Percentiles rank a stretch among this genome's conserved stretches.
phyloP scores from a whole-genome alignment of 2,113 vertebrate species.

The Myrmophylax atrothorax region DNA sequence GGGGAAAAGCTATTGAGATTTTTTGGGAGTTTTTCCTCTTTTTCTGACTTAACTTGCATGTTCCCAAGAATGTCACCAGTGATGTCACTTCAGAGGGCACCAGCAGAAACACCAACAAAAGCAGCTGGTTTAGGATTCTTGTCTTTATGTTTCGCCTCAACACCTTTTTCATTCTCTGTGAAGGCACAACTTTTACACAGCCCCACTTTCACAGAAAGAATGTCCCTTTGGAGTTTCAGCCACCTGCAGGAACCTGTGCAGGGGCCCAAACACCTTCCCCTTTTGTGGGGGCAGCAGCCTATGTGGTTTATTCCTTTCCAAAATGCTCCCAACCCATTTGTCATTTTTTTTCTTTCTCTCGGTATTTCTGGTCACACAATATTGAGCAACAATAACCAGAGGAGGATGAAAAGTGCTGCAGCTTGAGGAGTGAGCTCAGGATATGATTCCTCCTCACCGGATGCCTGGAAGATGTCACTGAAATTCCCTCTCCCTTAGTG shows the following conservation, averaged over 20 bases:
- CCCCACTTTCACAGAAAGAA: neutral
- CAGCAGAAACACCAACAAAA: neutral
- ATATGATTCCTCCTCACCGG: constrained; percentile 59
- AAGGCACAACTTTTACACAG: neutral
- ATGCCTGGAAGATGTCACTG: constrained; percentile 73
- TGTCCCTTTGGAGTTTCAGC: neutral
- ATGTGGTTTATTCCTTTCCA: neutral
- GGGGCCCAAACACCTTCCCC: neutral
- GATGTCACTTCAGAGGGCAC: neutral
- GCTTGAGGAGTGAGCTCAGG: constrained; percentile 36
- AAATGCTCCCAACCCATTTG: neutral
- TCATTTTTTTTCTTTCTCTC: neutral
- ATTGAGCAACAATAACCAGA: constrained; percentile 44
- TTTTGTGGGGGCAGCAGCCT: neutral
- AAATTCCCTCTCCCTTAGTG: constrained; percentile 64
- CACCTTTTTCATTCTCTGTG: neutral
- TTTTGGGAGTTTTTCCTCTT: neutral
- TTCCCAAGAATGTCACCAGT: neutral
- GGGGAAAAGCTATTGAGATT: neutral
- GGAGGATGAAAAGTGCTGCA: constrained; percentile 31
- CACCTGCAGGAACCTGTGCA: neutral
- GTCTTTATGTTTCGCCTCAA: neutral
- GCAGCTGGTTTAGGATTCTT: neutral
- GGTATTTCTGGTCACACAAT: neutral
- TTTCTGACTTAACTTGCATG: fast-evolving